These are phyloP conservation scores for Carettochelys insculpta DNA, from an alignment of 2,113 vertebrate genomes.

Conservation along the genomic window DNA sequence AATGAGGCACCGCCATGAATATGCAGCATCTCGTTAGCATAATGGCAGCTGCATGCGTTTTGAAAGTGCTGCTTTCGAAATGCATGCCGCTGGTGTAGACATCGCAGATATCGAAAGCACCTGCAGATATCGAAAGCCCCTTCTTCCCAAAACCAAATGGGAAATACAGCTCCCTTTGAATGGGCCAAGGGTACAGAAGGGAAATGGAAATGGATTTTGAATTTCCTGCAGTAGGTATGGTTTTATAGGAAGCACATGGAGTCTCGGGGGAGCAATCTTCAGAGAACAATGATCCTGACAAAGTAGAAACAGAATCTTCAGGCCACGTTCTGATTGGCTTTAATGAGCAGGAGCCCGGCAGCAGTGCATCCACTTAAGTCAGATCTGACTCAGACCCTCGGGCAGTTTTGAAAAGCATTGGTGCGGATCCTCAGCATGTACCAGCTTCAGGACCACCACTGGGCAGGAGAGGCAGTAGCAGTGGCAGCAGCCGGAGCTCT, in stretches of 20 bases:
- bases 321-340: background rate
- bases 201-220: background rate
- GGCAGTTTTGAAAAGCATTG: background rate
- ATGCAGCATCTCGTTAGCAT: too few species aligned
- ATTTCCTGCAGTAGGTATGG: background rate
- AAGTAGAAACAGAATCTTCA: background rate
- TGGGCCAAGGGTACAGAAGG: background rate
- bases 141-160: too few species aligned
- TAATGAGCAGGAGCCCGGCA: background rate
- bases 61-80: too few species aligned
- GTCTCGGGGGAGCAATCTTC: background rate
- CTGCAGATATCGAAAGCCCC: too few species aligned
- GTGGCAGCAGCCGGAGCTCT: too few species aligned
- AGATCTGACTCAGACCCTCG: background rate
- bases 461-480: too few species aligned
- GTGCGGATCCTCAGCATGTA: background rate
- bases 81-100: too few species aligned
- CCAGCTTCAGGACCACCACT: too few species aligned
- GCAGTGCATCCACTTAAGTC: background rate
- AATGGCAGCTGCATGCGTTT: too few species aligned
- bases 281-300: background rate
- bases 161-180: background rate
- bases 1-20: too few species aligned
- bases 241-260: background rate
- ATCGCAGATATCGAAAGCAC: too few species aligned